Base-by-base conservation (phyloP, 2,797 vertebrate species). In the Lacerta agilis region DNA sequence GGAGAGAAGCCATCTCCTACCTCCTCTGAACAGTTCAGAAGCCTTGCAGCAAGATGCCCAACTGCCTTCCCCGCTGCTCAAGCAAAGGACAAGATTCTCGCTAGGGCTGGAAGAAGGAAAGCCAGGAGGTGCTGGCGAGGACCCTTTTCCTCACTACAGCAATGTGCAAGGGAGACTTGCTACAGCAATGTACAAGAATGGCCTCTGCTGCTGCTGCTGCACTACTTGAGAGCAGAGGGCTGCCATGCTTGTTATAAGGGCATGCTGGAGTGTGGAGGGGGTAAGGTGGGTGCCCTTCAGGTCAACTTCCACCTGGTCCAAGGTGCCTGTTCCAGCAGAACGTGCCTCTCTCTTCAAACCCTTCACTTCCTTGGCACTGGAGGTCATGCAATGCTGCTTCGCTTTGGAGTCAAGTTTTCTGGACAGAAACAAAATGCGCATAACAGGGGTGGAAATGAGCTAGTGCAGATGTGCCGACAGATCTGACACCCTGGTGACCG, bases 401-500 rank as follows among this genome's bases (percentile, higher is more conserved):
- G 8, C 79, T 86, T 85, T 76, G 75, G 85, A 77, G 77, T 1
- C 10, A 0, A 2, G 61, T 80, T 33, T 64, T 86, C 81, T 58
- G 18, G 41, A 86, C 87, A 64, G 38, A 64, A 83, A 86, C 27
- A 43, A 89, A 6, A 82, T 29, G 69, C 86, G 36, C 25, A 29
- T 2, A 86, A 79, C 61, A 58, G 71, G 38, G 67, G 49, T 0
- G 23, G 36, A 36, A 18, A 27, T 45, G 75, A 23, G 0, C 27
- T 2, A 25, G 87, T 88, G 76, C 25, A 86, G 87, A 82, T 91
- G 75, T 0, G 43, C 9, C 61, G n/a, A 82, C 0, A n/a, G 89
- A 83, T 90, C 79, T 1, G 0, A 75, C 87, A 72, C 64, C 82
- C 73, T 36, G 6, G 6, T 2, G 25, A 6, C 29, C 0, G 6